Evolutionary conservation across 2,888 invertebrate species (phyloP).

Genomic region (Calliopum simillimum): DNA sequence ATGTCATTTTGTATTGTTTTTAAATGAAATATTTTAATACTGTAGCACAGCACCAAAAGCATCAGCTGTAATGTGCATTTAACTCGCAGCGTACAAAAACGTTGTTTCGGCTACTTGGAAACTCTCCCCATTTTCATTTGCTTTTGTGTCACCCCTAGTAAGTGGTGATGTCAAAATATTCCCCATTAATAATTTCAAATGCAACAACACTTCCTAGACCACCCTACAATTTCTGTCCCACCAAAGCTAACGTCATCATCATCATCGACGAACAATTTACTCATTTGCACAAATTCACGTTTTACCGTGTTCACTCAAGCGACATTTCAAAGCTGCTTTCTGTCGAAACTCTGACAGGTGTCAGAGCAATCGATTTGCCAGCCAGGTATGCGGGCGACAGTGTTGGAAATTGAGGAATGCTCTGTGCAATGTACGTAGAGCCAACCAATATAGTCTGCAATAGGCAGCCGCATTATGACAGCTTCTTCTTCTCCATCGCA

Average conservation of each 20-base stretch:
- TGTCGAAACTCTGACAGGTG: slow-evolving; percentile 38
- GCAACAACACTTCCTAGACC: not conserved
- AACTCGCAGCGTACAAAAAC: not conserved
- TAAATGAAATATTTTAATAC: not conserved
- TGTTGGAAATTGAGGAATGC: not conserved
- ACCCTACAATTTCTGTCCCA: not conserved
- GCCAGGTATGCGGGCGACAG: slow-evolving; percentile 7
- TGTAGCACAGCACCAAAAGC: not conserved
- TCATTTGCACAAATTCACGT: not conserved
- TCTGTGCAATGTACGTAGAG: not conserved
- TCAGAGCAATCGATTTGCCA: slow-evolving; percentile 34
- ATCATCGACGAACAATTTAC: not conserved
- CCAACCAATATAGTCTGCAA: too few relatives aligned
- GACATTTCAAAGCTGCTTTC: slow-evolving; percentile 37
- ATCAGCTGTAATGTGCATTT: too few relatives aligned
- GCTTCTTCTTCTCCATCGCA: too few relatives aligned
- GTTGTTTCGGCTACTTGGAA: not conserved
- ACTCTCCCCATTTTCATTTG: not conserved
- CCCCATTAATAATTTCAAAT: slow-evolving; percentile 18
- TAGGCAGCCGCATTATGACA: too few relatives aligned
- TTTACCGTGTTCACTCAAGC: slow-evolving; percentile 31
- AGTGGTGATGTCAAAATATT: slow-evolving; percentile 14
- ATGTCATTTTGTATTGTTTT: slow-evolving; percentile 9
- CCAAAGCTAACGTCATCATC: not conserved
- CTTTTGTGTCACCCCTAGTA: too few relatives aligned